Conservation (phyloP, 2,797 vertebrate species). For the Denticeps clupeoides region DNA sequence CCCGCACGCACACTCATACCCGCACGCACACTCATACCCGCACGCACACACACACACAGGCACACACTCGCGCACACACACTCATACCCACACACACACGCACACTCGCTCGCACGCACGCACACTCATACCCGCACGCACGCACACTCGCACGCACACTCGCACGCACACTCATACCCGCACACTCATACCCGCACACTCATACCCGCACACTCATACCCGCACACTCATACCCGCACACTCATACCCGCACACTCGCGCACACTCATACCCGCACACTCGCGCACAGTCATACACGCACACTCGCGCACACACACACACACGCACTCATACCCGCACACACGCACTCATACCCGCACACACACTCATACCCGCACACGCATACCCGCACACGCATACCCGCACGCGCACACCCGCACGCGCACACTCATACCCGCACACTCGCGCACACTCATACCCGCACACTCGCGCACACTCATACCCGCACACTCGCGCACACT, state of each 20-base stretch:
- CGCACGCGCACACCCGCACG: neutral
- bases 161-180: neutral
- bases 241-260: neutral
- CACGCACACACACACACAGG: neutral
- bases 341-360: neutral
- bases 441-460: neutral
- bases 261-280: neutral
- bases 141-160: neutral
- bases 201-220: slow-evolving; percentile 15
- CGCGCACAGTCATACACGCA: no score
- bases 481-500: neutral
- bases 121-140: neutral
- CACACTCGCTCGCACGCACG: neutral
- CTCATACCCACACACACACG: slow-evolving; percentile 20
- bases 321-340: neutral
- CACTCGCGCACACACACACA: neutral
- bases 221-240: slow-evolving; percentile 22
- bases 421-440: neutral
- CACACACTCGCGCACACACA: slow-evolving; percentile 19
- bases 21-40: neutral
- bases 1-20: neutral
- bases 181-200: neutral
- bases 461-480: neutral
- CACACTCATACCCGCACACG: neutral
- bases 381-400: no score